Evolutionary conservation across 2,797 vertebrate genomes (phyloP), one percentile per base, ranked within the genome.

Genomic region (Siniperca undulata): DNA sequence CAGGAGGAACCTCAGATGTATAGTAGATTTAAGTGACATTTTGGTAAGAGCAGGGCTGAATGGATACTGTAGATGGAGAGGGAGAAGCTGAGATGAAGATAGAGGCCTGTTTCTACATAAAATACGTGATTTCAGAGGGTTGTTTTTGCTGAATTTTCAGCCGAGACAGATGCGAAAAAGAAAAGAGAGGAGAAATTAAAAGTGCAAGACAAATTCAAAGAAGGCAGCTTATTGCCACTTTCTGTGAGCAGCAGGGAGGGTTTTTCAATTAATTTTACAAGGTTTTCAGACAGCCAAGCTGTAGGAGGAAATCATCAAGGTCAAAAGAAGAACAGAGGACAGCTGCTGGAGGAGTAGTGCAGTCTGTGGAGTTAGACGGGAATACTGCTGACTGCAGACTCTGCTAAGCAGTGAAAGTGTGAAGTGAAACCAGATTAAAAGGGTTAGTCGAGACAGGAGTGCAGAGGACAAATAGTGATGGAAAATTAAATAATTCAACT

Each of bases 261-360:
- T 70, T 81, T 78, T 78, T 73, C 36, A 76, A 78, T 81, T 61
- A 80, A 80, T 76, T 81, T 59, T 70, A 36, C 72, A 80, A 59
- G 50, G 27, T 68, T 72, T 80, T 48, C 52, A 77, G 69, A 70
- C 55, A 44, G 62, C 76, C 36, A 20, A 44, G 79, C 69, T 77
- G 68, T 46, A 59, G 70, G 52, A 82, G 69, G 78, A 84, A 83
- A 65, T 69, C 27, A 38, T 66, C 73, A 78, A 88, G 81, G 88
- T 88, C 84, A 87, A 36, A 72, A 30, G 76, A 77, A 48, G 50
- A 85, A 77, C 58, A 73, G 62, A 78, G 59, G 52, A 69, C 36
- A 1, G 72, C 77, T 70, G 68, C 80, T 58, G 66, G 52, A 72
- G 64, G 40, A 70, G 24, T 2, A 27, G 24, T 2, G 20, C 64